Evolutionary conservation across 2,888 invertebrate genomes (phyloP), one percentile per base, ranked within the genome.

Genomic region (Parapristionchus giblindavisi): DNA sequence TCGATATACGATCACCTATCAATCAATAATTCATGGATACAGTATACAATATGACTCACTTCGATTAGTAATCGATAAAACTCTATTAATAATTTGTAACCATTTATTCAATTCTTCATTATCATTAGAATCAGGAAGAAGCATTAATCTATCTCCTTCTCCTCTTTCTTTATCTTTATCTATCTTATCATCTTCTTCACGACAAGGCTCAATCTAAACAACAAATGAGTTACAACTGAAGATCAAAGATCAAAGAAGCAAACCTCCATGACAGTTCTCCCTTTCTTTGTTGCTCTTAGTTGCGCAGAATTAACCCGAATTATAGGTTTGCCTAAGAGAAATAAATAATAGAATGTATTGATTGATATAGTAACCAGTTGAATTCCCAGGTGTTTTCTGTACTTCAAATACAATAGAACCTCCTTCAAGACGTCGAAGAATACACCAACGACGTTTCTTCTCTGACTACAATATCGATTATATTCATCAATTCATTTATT

Each of bases 201-300:
- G 52, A 58, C 58, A 76, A 29, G 75, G 71, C 40, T 77, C 77
- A 48, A 79, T 75, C 77, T 77, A 60, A 48, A 60, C 58, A 24
- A 17, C 8, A n/a, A 61, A 60, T 52, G 14, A 17, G 8, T 61
- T 34, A 32, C 36, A 34, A 4, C 21, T 4, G 5, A 54, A 56
- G 27, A 14, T 27, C 6, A n/a, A n/a, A 21, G 29, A 56, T 68
- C 36, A 29, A 29, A 54, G 52, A 27, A 21, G 21, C 32, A 68
- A 38, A 85, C 83, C 75, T 85, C 83, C 76, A 85, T 71, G 21
- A 85, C 81, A 2, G 83, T 78, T 68, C 83, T 83, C 14, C 85
- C 85, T 54, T 86, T 86, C 70, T 86, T 86, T 24, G 84, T 83
- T 4, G 83, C 82, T 58, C 84, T 84, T 21, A 85, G 76, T 48